Base-by-base conservation (phyloP, 1,140 invertebrate genomes). In the Calephelis nemesis region DNA sequence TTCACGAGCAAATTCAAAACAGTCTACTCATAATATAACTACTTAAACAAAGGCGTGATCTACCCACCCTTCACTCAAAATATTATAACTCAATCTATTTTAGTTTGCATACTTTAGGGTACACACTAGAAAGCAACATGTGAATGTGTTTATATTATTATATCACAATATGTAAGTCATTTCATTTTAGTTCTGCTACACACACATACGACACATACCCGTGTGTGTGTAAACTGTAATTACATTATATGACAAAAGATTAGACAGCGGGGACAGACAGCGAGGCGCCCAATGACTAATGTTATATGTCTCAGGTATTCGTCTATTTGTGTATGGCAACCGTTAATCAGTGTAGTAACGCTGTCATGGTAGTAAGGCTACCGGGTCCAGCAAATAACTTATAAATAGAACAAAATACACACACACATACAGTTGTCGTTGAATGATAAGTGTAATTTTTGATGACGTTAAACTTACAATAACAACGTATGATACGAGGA, bases 261-360 rank as follows among this genome's bases (percentile, higher is more conserved):
- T 81, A 85, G 85, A 86, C 85, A 69, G 64, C 62, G 58, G 19
- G 19, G 77, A 81, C 81, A 90, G 87, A 90, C 88, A 67, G 83
- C 79, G 75, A 75, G 87, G 84, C 88, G 87, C 82, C 87, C 77
- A 77, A 83, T 90, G 84, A 87, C 30, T 60, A 60, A 60, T 60
- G 11, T 47, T 64, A n/a, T 64, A 64, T 47, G n/a, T 19, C 6
- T 49, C 63, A 40, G 40, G 62, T 50, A 63, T 65, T 68, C 66
- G 76, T 79, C 76, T 84, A 83, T 88, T 85, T 85, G 81, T 85
- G 86, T 84, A 85, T 77, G 72, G 75, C 78, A 82, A 87, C 82
- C 84, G 82, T 87, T 84, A 89, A 85, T 80, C 81, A 85, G 70
- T 81, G 73, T 39, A 60, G 54, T 60, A 4, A 30, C 30, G 30